These are phyloP conservation scores for Drosophila mayri DNA, from an alignment of 1,140 invertebrate genomes.

Conservation along the genomic window DNA sequence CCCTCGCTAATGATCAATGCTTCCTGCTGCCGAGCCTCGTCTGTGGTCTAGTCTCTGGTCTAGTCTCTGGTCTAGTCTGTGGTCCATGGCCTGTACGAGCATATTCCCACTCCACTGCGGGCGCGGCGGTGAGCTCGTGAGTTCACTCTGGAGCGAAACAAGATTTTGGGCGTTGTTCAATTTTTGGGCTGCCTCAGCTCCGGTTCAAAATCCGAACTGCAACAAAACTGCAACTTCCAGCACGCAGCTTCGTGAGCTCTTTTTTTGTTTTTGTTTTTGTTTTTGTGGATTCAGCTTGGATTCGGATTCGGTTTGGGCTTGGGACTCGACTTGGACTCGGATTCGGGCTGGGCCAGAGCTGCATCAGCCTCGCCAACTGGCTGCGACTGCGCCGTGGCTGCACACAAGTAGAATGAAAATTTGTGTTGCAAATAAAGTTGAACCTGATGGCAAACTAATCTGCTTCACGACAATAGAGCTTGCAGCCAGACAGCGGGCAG, in stretches of 20 bases:
- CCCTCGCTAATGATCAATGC: conserved; percentile 31
- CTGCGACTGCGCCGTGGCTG: conserved; percentile 51
- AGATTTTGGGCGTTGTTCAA: conserved; percentile 82
- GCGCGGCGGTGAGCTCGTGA: conserved; percentile 67
- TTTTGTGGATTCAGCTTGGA: conserved; percentile 20
- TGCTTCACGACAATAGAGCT: conserved; percentile 80
- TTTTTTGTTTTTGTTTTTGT: conserved; percentile 31
- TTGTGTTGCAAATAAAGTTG: conserved; percentile 83
- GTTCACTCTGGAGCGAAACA: conserved; percentile 74
- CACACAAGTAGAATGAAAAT: conserved; percentile 80
- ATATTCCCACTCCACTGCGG: conserved; percentile 34
- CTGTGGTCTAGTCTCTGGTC: conserved; percentile 31
- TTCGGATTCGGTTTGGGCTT: conserved; percentile 21
- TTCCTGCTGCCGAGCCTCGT: conserved; percentile 21
- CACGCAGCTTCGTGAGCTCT: conserved; percentile 74
- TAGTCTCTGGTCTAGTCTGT: conserved; percentile 24
- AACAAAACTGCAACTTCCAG: conserved; percentile 44
- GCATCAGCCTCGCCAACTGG: conserved; percentile 22
- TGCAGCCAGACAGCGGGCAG: conserved; percentile 58
- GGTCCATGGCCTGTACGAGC: conserved; percentile 10
- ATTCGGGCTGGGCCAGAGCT: conserved; percentile 24
- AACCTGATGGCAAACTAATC: conserved; percentile 83
- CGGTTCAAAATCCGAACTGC: conserved; percentile 43
- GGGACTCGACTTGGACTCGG: conserved; percentile 12
- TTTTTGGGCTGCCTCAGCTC: conserved; percentile 69